Percentiles rank a stretch among this genome's conserved stretches.
Conservation (phyloP, 1,140 invertebrate species). For the Harlomillsia oculata region DNA sequence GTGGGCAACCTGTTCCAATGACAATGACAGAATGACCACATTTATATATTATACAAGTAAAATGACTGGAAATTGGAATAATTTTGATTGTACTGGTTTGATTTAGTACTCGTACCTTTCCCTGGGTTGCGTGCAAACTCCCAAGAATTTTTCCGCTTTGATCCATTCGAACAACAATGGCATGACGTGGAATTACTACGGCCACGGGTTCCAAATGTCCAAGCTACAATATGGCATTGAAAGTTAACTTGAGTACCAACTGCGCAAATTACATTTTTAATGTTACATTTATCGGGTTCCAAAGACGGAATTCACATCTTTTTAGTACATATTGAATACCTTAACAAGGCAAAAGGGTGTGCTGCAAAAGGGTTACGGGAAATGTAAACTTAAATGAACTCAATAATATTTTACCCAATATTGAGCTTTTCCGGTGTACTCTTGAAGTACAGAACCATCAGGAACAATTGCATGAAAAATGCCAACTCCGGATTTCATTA, state of each 20-base stretch:
- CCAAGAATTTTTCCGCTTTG: slow-evolving; percentile 56
- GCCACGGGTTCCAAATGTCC: slow-evolving; percentile 41
- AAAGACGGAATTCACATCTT: no score
- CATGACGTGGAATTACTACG: slow-evolving; percentile 6
- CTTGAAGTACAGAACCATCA: no score
- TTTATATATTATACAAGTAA: slow-evolving; percentile 35
- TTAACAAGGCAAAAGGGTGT: no score
- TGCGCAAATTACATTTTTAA: no score
- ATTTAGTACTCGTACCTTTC: slow-evolving; percentile 42
- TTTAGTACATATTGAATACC: no score
- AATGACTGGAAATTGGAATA: slow-evolving; percentile 24
- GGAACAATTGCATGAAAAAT: slow-evolving; percentile 25
- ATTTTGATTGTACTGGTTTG: not conserved
- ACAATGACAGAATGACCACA: not conserved
- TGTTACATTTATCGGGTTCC: no score
- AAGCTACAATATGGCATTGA: slow-evolving; percentile 42
- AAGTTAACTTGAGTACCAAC: no score
- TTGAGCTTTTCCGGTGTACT: slow-evolving; percentile 20
- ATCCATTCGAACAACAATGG: slow-evolving; percentile 47
- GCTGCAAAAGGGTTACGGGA: no score
- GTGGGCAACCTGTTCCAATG: slow-evolving; percentile 32
- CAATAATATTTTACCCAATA: slow-evolving; percentile 27
- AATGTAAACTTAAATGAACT: no score
- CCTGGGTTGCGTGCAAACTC: slow-evolving; percentile 45
- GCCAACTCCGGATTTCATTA: slow-evolving; percentile 29